Conservation (phyloP, 2,888 invertebrate genomes). For the Meta bourneti region DNA sequence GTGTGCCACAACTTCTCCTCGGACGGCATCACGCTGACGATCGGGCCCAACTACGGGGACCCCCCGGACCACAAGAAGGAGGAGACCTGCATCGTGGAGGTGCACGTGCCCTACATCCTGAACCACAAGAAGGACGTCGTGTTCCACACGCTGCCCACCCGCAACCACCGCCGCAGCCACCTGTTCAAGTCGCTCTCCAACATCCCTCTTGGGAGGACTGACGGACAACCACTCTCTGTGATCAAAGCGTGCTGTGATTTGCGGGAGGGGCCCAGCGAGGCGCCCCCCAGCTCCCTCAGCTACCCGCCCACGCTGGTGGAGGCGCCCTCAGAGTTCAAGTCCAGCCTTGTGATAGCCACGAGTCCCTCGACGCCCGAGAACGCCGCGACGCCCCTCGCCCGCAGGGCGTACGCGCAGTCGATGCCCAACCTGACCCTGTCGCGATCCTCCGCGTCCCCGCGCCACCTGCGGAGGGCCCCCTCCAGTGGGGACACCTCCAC, state of each 20-base stretch:
- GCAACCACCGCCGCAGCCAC: constrained; percentile 69
- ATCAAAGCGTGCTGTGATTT: constrained; percentile 72
- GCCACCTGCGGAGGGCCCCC: constrained; percentile 70
- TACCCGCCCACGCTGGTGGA: constrained; percentile 76
- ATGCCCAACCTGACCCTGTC: constrained; percentile 76
- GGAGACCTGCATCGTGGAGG: constrained; percentile 77
- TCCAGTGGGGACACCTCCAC: constrained; percentile 78
- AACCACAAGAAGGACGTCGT: constrained; percentile 71
- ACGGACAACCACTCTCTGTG: constrained; percentile 72
- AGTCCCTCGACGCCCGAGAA: constrained; percentile 75
- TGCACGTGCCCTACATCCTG: constrained; percentile 77
- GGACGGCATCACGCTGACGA: constrained; percentile 76
- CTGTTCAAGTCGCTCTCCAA: constrained; percentile 77
- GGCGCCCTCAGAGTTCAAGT: constrained; percentile 74
- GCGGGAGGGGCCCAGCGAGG: constrained; percentile 52
- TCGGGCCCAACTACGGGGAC: constrained; percentile 63
- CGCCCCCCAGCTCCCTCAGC: constrained; percentile 67
- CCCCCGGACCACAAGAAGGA: constrained; percentile 64
- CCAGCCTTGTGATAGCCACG: constrained; percentile 74
- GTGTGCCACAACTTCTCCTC: constrained; percentile 77
- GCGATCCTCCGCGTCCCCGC: constrained; percentile 66
- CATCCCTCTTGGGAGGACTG: constrained; percentile 75
- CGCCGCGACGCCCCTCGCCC: constrained; percentile 30
- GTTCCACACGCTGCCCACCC: constrained; percentile 77
- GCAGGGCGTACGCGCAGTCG: constrained; percentile 76